Evolutionary conservation across 2,797 vertebrate genomes (phyloP).

Genomic region (Pseudomugil tenellus): DNA sequence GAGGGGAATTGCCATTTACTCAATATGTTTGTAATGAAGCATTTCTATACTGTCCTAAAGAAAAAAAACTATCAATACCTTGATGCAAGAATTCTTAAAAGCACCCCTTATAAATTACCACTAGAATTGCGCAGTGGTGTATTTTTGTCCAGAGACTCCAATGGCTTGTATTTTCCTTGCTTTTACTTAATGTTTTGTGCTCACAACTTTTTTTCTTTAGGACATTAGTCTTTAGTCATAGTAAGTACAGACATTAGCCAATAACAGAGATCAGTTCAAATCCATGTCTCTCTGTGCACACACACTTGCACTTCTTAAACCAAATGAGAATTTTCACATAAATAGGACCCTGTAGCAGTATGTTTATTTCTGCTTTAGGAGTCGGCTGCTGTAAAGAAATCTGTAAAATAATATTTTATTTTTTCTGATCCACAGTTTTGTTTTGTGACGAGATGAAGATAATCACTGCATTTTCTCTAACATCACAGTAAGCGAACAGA

Average conservation of each 20-base stretch:
- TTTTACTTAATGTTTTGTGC: neutral
- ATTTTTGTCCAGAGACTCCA: neutral
- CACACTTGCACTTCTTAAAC: neutral
- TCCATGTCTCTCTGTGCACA: neutral
- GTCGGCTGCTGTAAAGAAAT: neutral
- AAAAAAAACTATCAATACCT: neutral
- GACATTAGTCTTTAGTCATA: neutral
- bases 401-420: neutral
- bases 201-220: neutral
- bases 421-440: neutral
- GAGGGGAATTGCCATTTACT: conserved; percentile 4
- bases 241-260: neutral
- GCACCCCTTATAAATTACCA: neutral
- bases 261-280: conserved; percentile 2
- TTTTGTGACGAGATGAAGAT: neutral
- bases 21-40: conserved; percentile 11
- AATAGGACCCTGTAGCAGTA: neutral
- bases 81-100: neutral
- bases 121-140: neutral
- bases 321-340: neutral
- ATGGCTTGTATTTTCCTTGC: neutral
- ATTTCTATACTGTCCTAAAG: neutral
- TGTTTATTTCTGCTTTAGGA: conserved; percentile 2
- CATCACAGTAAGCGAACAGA: neutral
- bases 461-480: neutral